These are phyloP conservation scores for Cecropterus lyciades DNA, from an alignment of 1,140 invertebrate species.

Conservation along the genomic window DNA sequence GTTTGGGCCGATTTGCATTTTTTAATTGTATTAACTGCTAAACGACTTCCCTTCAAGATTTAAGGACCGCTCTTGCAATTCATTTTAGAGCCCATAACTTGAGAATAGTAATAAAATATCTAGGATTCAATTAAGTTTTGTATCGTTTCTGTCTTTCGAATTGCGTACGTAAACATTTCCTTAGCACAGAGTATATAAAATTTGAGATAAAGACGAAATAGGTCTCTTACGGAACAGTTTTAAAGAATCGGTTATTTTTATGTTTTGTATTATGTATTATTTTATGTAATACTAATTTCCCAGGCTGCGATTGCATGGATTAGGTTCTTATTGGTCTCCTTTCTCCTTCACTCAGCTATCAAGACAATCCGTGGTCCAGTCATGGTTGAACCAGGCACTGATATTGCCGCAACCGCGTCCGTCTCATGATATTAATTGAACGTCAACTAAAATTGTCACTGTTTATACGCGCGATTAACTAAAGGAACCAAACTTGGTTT, in stretches of 20 bases:
- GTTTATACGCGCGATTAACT: too few species aligned
- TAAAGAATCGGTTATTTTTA: background rate
- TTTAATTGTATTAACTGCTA: constrained; percentile 52
- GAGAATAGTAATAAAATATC: constrained; percentile 34
- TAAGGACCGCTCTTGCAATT: constrained; percentile 43
- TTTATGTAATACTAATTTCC: too few species aligned
- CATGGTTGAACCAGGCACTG: too few species aligned
- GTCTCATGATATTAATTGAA: too few species aligned
- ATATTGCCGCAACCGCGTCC: too few species aligned
- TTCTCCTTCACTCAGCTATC: too few species aligned
- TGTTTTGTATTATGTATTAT: background rate
- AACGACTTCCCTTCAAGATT: constrained; percentile 46
- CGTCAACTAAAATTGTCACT: too few species aligned
- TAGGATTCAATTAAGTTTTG: constrained; percentile 35
- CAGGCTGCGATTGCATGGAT: too few species aligned
- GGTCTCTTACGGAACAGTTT: background rate
- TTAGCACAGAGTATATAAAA: background rate
- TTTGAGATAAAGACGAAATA: background rate
- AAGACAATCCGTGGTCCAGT: too few species aligned
- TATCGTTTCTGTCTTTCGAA: constrained; percentile 21
- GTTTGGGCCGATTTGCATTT: constrained; percentile 40
- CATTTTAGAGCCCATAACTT: constrained; percentile 49
- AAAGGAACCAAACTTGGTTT: too few species aligned
- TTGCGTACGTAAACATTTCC: constrained; percentile 10
- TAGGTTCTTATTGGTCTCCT: too few species aligned